phyloP scores from a whole-genome alignment of 2,888 invertebrate species.

The Drosophila leonis region DNA sequence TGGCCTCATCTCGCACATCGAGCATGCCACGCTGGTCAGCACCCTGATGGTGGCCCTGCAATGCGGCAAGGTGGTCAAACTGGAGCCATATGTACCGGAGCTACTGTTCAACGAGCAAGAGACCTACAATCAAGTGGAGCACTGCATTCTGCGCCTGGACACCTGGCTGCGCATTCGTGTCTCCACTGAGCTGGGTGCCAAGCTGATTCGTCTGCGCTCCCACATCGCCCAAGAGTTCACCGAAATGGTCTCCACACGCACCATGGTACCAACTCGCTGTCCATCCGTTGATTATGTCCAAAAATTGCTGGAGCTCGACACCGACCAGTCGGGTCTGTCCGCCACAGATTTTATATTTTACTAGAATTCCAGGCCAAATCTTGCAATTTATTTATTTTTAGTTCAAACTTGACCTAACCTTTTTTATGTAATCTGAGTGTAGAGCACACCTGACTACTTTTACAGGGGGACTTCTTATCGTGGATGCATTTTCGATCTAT shows the following conservation, averaged over 20 bases:
- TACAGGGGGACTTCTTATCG: not conserved
- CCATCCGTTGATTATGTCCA: constrained; percentile 14
- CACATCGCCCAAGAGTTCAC: constrained; percentile 34
- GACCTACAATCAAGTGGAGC: constrained; percentile 3
- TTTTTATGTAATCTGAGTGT: not conserved
- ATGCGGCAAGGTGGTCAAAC: constrained; percentile 71
- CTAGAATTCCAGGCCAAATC: not conserved
- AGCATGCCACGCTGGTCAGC: constrained; percentile 93
- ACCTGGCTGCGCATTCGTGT: constrained; percentile 32
- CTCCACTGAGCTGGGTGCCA: constrained; percentile 21
- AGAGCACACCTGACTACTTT: too few relatives aligned
- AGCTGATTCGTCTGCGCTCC: constrained; percentile 80
- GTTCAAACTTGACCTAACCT: not conserved
- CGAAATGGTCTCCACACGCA: constrained; percentile 25
- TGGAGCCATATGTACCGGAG: constrained; percentile 46
- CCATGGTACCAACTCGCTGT: not conserved
- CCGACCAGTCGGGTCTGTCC: constrained; percentile 20
- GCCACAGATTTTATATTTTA: constrained; percentile 16
- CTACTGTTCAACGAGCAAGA: constrained; percentile 46
- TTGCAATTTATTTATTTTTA: not conserved
- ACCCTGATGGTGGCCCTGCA: constrained; percentile 93
- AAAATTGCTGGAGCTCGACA: constrained; percentile 19
- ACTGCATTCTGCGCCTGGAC: constrained; percentile 31
- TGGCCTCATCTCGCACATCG: constrained; percentile 88
- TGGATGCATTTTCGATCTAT: not conserved